Conservation (phyloP, 2,888 invertebrate genomes). For the Conchocele bisecta region DNA sequence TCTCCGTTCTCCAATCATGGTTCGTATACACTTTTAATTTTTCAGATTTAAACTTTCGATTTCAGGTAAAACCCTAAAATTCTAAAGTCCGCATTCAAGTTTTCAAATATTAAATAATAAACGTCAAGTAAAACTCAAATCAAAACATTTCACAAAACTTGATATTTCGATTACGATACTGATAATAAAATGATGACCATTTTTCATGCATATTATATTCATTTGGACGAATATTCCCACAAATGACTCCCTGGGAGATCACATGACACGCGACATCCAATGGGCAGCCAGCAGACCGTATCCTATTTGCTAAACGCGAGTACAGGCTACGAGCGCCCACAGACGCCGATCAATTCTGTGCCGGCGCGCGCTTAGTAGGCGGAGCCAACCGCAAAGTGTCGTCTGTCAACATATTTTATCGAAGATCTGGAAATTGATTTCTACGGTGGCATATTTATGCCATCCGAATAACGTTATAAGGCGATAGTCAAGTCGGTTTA, state of each 20-base stretch:
- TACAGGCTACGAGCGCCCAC: slow-evolving; percentile 46
- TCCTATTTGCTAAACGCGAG: slow-evolving; percentile 37
- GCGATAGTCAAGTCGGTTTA: too few relatives aligned
- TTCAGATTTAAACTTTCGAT: too few relatives aligned
- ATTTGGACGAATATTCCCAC: slow-evolving; percentile 57
- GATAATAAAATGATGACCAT: slow-evolving; percentile 54
- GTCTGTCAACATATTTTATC: slow-evolving; percentile 1
- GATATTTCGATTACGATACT: slow-evolving; percentile 55
- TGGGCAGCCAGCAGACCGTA: slow-evolving; percentile 43
- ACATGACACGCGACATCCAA: slow-evolving; percentile 60
- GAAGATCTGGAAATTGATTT: slow-evolving; percentile 28
- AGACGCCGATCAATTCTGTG: slow-evolving; percentile 55
- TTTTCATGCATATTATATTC: slow-evolving; percentile 62
- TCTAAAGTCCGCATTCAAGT: too few relatives aligned
- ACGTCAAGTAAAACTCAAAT: slow-evolving; percentile 64
- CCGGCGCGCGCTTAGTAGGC: slow-evolving; percentile 56
- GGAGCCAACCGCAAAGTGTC: slow-evolving; percentile 48
- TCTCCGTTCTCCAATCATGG: too few relatives aligned
- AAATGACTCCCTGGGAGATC: slow-evolving; percentile 50
- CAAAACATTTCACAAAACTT: slow-evolving; percentile 54
- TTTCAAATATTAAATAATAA: too few relatives aligned
- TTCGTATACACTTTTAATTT: too few relatives aligned
- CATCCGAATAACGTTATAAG: too few relatives aligned
- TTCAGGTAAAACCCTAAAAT: too few relatives aligned
- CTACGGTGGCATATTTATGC: too few relatives aligned